Percentiles rank a stretch among this genome's conserved stretches.
phyloP scores from a whole-genome alignment of 1,140 invertebrate species.

The Trachymyrmex cornetzi region DNA sequence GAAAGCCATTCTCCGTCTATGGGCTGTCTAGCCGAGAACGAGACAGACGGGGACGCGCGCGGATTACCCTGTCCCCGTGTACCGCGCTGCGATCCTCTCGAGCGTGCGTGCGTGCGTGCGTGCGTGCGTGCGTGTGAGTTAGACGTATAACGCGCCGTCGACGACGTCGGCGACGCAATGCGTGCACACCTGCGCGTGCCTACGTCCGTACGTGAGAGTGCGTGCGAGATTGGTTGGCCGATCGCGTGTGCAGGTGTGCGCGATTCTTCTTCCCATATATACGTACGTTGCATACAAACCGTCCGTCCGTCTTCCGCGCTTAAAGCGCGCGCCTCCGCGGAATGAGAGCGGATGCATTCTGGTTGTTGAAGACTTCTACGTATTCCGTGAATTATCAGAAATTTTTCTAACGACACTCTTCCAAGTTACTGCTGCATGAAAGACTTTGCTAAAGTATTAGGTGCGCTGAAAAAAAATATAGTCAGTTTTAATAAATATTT shows the following conservation, averaged over 20 bases:
- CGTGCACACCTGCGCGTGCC: not conserved
- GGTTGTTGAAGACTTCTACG: not conserved
- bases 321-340: constrained; percentile 3
- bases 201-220: not conserved
- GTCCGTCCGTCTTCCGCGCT: constrained; percentile 26
- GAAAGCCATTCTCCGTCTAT: constrained; percentile 76
- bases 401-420: not conserved
- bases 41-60: constrained; percentile 56
- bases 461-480: no score
- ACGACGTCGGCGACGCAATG: not conserved
- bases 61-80: constrained; percentile 53
- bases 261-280: constrained; percentile 50
- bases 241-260: constrained; percentile 60
- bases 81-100: not conserved
- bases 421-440: not conserved
- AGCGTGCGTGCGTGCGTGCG: not conserved
- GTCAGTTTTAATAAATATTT: no score
- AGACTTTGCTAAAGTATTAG: no score
- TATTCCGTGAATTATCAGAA: not conserved
- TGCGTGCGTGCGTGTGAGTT: not conserved
- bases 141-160: not conserved
- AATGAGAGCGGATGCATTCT: not conserved
- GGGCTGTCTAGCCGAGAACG: constrained; percentile 74
- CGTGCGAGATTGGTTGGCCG: constrained; percentile 11
- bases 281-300: constrained; percentile 42